Evolutionary conservation across 30 jellyfish, hydroid and myxozoan species (phyloP), one percentile per base, ranked within the genome.

Genomic region (Clytia hemisphaerica): DNA sequence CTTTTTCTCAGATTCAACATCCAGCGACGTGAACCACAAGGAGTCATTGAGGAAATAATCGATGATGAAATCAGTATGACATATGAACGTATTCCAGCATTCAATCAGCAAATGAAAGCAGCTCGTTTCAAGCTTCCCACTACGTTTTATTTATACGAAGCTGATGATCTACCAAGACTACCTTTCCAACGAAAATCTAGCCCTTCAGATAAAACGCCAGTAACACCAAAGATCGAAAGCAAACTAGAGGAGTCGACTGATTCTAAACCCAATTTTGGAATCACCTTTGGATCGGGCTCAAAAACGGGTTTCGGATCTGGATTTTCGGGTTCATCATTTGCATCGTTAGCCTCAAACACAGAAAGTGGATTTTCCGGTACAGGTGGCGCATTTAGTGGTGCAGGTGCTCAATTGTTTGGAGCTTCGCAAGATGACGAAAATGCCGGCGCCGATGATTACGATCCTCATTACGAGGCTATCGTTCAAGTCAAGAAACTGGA

Each of bases 41-140:
- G n/a, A n/a, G n/a, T n/a, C n/a, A n/a, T n/a, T n/a, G 81, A 44
- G 26, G 76, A 86, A 37, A 58, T 78, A 79, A 44, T 71, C 34
- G 92, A 79, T 25, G 94, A 86, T 40, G 94, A 88, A 9, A 58
- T 81, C 9, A 58, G 48, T 36, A 77, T 89, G 24, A 80, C 98
- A 16, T 75, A 25, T 62, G 95, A 71, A 14, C 69, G 36, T 51
- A 72, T 74, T 26, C 93, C 98, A 3, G 26, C 93, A 15, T 71
- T 70, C 35, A 87, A 91, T 35, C 85, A 81, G 31, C 85, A 84
- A 22, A 81, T 80, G 24, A 75, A 63, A 45, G 95, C 98, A 5
- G 48, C 77, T 15, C 82, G 92, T 3, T 46, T 89, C 27, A 88
- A 33, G 65, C 92, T 89, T 6, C 94, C 98, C 10, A 50, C 88